Evolutionary conservation across 2,797 vertebrate genomes (phyloP).

Genomic region (Siniperca undulata): DNA sequence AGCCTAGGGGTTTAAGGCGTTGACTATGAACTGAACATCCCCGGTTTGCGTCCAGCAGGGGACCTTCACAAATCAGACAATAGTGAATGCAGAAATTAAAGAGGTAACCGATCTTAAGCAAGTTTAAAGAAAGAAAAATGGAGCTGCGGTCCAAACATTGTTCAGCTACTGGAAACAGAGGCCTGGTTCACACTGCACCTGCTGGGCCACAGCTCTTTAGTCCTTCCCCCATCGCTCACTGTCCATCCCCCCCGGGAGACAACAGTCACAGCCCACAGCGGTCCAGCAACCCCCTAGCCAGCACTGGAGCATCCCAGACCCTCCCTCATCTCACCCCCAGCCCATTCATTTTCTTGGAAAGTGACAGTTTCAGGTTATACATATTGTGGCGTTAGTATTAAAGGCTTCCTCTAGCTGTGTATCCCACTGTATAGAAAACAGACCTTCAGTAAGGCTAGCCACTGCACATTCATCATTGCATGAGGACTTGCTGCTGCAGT

Average conservation of each 20-base stretch:
- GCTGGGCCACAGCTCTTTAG: conserved; percentile 67
- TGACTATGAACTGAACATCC: no score
- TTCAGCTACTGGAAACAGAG: conserved; percentile 63
- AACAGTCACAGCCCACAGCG: conserved; percentile 52
- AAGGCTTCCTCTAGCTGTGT: conserved; percentile 61
- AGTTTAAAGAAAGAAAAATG: not conserved
- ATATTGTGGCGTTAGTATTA: conserved; percentile 72
- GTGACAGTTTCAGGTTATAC: conserved; percentile 85
- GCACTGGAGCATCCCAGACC: conserved; percentile 42
- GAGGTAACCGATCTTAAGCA: not conserved
- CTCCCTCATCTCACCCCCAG: conserved; percentile 43
- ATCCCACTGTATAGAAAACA: conserved; percentile 65
- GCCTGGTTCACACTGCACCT: conserved; percentile 69
- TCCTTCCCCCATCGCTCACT: conserved; percentile 73
- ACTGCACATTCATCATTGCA: conserved; percentile 77
- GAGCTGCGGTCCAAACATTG: conserved; percentile 47
- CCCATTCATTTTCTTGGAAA: conserved; percentile 77
- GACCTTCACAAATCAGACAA: not conserved
- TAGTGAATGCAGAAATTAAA: not conserved
- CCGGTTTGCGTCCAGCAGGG: no score
- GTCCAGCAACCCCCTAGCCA: conserved; percentile 48
- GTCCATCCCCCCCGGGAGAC: conserved; percentile 68
- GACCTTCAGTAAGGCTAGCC: conserved; percentile 61
- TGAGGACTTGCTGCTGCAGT: conserved; percentile 63
- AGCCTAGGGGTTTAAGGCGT: no score